phyloP scores from a whole-genome alignment of 2,888 invertebrate genomes.

The Pachliopta kotzebuea region DNA sequence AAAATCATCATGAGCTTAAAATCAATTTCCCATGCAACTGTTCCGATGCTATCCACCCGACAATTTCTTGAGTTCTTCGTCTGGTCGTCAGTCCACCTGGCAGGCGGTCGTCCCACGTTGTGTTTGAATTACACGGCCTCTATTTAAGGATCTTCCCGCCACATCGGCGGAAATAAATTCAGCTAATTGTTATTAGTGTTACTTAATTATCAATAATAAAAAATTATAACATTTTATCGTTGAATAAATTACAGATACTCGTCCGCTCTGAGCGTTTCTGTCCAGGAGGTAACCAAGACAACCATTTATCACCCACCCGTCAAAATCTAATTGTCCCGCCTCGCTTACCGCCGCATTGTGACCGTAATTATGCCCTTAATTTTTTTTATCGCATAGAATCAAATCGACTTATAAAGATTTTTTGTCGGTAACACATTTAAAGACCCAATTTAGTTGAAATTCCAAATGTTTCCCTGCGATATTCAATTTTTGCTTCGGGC shows the following conservation, averaged over 20 bases:
- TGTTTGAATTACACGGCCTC: too few species aligned
- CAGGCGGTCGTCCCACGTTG: too few species aligned
- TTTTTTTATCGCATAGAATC: conserved; percentile 57
- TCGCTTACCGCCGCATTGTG: conserved; percentile 74
- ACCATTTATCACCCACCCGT: conserved; percentile 77
- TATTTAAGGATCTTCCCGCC: too few species aligned
- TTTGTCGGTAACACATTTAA: conserved; percentile 52
- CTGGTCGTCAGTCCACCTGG: too few species aligned
- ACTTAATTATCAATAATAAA: background rate
- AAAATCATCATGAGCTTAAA: too few species aligned
- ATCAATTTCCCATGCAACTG: too few species aligned
- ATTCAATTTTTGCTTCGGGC: conserved; percentile 27
- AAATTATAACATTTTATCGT: background rate
- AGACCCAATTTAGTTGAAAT: conserved; percentile 62
- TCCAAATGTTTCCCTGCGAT: conserved; percentile 51
- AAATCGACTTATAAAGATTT: conserved; percentile 65
- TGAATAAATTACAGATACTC: conserved; percentile 23
- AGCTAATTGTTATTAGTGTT: too few species aligned
- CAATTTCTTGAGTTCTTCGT: too few species aligned
- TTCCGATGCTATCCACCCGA: too few species aligned
- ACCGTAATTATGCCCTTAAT: conserved; percentile 76
- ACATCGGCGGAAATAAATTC: too few species aligned
- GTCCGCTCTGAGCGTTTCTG: conserved; percentile 49
- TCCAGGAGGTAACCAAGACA: conserved; percentile 53
- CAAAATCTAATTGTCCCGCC: conserved; percentile 79